Base-by-base conservation (phyloP, 2,113 vertebrate genomes). In the Cranoglanis bouderius region DNA sequence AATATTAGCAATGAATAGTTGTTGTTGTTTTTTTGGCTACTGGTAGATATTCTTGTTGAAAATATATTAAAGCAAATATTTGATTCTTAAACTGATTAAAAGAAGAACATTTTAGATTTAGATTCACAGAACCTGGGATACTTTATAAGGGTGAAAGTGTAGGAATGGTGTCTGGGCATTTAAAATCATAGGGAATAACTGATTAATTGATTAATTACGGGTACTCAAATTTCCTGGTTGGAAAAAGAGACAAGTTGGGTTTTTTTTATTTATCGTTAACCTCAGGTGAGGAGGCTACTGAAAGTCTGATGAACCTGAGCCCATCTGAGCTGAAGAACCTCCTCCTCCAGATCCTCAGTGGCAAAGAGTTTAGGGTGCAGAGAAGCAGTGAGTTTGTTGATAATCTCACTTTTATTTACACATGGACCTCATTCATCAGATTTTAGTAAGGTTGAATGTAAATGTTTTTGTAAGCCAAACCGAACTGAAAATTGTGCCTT, bases 291-390 rank as follows among this genome's bases (percentile, higher is more conserved):
- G 97, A 98, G 93, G 98, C 98, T 74, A 98, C 97, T 0, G 98
- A 99, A 89, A 95, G 95, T 65, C 94, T 99, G 91, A 98, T 99
- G 97, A 97, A 96, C 86, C 95, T 99, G 86, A 97, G 97, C 83
- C 98, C 98, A 0, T 99, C 96, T 2, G 96, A 98, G 61, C 96
- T 99, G 95, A 99, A 98, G 94, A 97, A 91, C n/a, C 97, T 99
- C 3, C 96, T 99, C 7, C 97, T 98, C 85, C 97, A 99, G 92
- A 99, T 99, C 91, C 97, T 99, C 88, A 98, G 98, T 0, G 98
- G 98, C 91, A 99, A 99, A 90, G 98, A 99, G 94, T 99, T 99
- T 59, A 96, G 96, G 1, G 97, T 99, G 32, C 96, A 98, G 93
- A 96, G 91, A 92, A 99, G 97, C 0, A 94, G 98, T 99, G 67